Percentiles rank a stretch among this genome's conserved stretches.
Evolutionary conservation across 2,888 invertebrate genomes (phyloP).

Genomic region (Ceramica pisi): DNA sequence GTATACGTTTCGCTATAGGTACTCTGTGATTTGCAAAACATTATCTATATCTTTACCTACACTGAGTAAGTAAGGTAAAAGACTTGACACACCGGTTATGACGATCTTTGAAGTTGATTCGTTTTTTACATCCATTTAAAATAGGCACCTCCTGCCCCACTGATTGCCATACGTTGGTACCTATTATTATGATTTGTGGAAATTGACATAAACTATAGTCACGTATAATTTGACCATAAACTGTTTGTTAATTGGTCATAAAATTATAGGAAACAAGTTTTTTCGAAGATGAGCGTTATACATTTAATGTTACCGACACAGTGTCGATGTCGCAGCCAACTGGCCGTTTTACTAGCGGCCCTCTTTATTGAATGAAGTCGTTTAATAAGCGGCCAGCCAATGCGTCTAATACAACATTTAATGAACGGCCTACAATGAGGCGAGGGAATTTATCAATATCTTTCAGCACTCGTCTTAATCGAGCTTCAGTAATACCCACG

Average conservation of each 20-base stretch:
- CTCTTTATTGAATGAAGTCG: too few species aligned
- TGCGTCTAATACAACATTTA: too few species aligned
- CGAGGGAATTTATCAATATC: too few species aligned
- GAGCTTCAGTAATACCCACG: not conserved
- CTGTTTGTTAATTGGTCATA: constrained; percentile 40
- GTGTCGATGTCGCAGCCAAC: too few species aligned
- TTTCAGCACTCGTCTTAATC: not conserved
- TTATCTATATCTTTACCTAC: constrained; percentile 3
- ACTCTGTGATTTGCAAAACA: constrained; percentile 30
- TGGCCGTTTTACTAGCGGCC: too few species aligned
- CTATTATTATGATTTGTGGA: constrained; percentile 21
- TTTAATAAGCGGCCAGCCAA: too few species aligned
- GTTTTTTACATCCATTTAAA: constrained; percentile 2
- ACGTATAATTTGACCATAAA: constrained; percentile 38
- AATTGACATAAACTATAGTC: constrained; percentile 33
- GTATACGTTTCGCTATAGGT: not conserved
- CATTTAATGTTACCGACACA: not conserved
- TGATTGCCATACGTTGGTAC: not conserved
- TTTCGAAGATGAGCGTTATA: constrained; percentile 9
- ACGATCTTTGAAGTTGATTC: constrained; percentile 12
- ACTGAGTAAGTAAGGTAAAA: not conserved
- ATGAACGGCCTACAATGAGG: too few species aligned
- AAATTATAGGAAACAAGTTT: constrained; percentile 17
- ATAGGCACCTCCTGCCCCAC: not conserved
- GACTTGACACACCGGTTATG: not conserved